Evolutionary conservation across 2,888 invertebrate species (phyloP).

Genomic region (Subacronicta megacephala): DNA sequence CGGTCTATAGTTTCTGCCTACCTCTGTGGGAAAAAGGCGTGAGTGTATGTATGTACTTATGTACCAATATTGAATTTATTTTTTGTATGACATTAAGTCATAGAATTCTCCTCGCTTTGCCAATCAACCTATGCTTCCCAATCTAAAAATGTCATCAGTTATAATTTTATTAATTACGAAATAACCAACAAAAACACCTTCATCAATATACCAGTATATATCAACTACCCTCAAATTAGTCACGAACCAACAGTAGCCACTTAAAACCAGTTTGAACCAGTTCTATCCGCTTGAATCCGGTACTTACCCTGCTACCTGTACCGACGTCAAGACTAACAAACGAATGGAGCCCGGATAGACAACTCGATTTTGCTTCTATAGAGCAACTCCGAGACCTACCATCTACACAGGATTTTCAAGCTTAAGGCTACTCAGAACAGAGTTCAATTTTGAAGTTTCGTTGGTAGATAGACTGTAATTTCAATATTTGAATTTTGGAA

Average conservation of each 20-base stretch:
- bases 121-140: too few relatives aligned
- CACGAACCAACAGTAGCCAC: constrained; percentile 39
- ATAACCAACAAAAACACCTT: neutral
- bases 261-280: constrained; percentile 45
- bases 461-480: constrained; percentile 37
- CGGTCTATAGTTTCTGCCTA: too few relatives aligned
- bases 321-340: constrained; percentile 48
- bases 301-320: constrained; percentile 45
- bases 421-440: neutral
- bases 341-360: constrained; percentile 48
- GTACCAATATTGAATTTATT: too few relatives aligned
- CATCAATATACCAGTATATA: constrained; percentile 28
- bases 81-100: too few relatives aligned
- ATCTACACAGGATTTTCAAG: constrained; percentile 19
- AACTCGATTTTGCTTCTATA: constrained; percentile 48
- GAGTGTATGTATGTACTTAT: too few relatives aligned
- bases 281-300: constrained; percentile 36
- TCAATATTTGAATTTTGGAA: constrained; percentile 62
- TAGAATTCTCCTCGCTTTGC: too few relatives aligned
- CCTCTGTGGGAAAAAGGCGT: too few relatives aligned
- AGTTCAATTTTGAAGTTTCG: constrained; percentile 13
- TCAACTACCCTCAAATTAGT: constrained; percentile 36
- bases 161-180: too few relatives aligned
- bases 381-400: constrained; percentile 30
- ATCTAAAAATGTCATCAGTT: too few relatives aligned